Conservation (phyloP, 2,797 vertebrate genomes). For the Tympanoctomys barrerae region DNA sequence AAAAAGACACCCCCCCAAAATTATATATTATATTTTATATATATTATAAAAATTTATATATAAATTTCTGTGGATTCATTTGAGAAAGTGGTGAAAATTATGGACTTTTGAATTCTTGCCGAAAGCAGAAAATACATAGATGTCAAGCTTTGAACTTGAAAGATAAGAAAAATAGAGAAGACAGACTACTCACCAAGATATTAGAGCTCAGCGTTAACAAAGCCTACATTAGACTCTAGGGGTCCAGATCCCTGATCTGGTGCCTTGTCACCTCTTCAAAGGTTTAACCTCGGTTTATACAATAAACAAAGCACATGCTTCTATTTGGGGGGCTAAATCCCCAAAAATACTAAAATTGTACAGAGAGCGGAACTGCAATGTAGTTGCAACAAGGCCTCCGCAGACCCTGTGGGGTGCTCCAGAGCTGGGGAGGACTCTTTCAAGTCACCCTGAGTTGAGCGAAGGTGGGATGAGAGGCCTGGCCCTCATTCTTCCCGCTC, state of each 20-base stretch:
- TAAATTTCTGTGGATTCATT: neutral
- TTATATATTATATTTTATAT: too few species aligned
- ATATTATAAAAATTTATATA: neutral
- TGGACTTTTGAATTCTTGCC: neutral
- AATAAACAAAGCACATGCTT: neutral
- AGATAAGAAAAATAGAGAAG: neutral
- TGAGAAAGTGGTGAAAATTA: neutral
- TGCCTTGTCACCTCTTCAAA: neutral
- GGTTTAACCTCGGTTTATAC: neutral
- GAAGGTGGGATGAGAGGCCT: neutral
- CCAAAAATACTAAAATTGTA: neutral
- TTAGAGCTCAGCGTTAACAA: neutral
- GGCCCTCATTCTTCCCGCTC: neutral
- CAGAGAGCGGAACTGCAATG: neutral
- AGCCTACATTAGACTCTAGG: neutral
- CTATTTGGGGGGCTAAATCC: neutral
- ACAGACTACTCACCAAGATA: neutral
- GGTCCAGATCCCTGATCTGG: neutral
- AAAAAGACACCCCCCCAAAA: too few species aligned
- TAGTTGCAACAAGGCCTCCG: neutral
- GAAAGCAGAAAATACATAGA: conserved; percentile 12
- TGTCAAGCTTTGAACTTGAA: neutral
- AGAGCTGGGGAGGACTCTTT: neutral
- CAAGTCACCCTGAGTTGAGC: neutral
- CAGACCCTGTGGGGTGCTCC: neutral